Percentiles rank a stretch among this genome's conserved stretches.
Conservation (phyloP, 2,113 vertebrate species). For the Thamnaconus septentrionalis region DNA sequence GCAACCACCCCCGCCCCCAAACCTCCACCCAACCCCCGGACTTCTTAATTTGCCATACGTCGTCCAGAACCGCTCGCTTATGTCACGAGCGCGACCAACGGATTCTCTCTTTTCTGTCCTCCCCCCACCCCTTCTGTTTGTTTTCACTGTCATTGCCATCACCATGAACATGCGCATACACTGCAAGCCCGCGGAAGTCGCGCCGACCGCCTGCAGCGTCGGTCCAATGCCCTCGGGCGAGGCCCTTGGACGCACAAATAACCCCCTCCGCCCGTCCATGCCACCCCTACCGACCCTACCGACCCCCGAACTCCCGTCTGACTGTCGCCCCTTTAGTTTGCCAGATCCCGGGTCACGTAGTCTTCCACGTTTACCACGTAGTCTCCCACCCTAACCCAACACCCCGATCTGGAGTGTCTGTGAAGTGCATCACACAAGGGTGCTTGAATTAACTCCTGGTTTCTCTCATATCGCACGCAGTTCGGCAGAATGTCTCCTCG, state of each 20-base stretch:
- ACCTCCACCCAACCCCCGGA: conserved; percentile 37
- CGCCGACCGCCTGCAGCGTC: conserved; percentile 73
- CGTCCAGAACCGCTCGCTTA: conserved; percentile 50
- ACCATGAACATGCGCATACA: conserved; percentile 44
- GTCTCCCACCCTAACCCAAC: conserved; percentile 28
- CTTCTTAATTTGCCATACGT: conserved; percentile 61
- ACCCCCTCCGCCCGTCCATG: conserved; percentile 81
- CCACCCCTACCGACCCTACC: conserved; percentile 73
- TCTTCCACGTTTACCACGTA: conserved; percentile 79
- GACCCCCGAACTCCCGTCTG: too few species aligned
- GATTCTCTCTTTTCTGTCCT: conserved; percentile 22
- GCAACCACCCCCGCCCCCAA: neutral
- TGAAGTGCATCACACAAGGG: conserved; percentile 73
- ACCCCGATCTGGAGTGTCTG: conserved; percentile 36
- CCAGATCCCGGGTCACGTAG: conserved; percentile 55
- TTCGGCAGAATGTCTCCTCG: conserved; percentile 98
- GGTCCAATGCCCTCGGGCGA: conserved; percentile 75
- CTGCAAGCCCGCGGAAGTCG: conserved; percentile 52
- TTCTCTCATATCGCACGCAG: conserved; percentile 92
- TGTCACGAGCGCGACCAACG: conserved; percentile 49
- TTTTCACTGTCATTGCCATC: conserved; percentile 55
- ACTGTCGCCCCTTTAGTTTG: too few species aligned
- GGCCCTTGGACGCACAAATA: conserved; percentile 79
- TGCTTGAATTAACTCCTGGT: conserved; percentile 90
- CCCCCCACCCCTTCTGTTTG: conserved; percentile 26